Base-by-base conservation (phyloP, 2,113 vertebrate species). In the Phyllostomus discolor region DNA sequence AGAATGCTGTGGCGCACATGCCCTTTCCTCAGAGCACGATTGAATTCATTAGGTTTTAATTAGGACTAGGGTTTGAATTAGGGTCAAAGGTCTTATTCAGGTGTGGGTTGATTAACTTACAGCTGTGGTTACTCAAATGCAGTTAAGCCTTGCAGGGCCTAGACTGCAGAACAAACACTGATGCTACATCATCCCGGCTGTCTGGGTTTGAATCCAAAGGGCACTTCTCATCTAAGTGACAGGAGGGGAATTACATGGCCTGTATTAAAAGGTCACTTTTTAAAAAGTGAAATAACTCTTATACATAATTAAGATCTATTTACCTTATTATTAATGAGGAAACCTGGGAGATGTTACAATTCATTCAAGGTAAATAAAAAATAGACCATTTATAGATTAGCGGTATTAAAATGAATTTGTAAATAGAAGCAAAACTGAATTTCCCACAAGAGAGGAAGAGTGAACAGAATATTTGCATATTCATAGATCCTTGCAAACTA, bases 341-440 rank as follows among this genome's bases (percentile, higher is more conserved):
- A 81, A 78, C 24, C 7, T 90, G 57, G 16, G 69, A 90, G 43
- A 75, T 80, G 35, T 54, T 73, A 80, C 7, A 75, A 35, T 10
- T 5, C 19, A 66, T 91, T 86, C 88, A 94, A 67, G 62, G 43
- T 79, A 64, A 95, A 80, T 52, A 35, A 87, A 57, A 41, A 89
- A 46, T 16, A 81, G n/a, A 57, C 19, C 57, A 62, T 35, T 43
- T 50, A 69, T 33, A 92, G 43, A 82, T n/a, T 17, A 73, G 87
- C 22, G 91, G 73, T 93, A 79, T 33, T 73, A 54, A 85, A 91
- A 89, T 67, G 26, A 84, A 64, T 90, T 20, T 90, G 33, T 82
- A 87, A 79, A 46, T 41, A 17, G 46, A 88, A 83, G 48, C 17
- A 73, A 93, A 95, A 67, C 20, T 83, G 62, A 67, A 62, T 81